Base-by-base conservation (phyloP, 92 coral and sea anemone genomes). In the Paragorgia papillata region DNA sequence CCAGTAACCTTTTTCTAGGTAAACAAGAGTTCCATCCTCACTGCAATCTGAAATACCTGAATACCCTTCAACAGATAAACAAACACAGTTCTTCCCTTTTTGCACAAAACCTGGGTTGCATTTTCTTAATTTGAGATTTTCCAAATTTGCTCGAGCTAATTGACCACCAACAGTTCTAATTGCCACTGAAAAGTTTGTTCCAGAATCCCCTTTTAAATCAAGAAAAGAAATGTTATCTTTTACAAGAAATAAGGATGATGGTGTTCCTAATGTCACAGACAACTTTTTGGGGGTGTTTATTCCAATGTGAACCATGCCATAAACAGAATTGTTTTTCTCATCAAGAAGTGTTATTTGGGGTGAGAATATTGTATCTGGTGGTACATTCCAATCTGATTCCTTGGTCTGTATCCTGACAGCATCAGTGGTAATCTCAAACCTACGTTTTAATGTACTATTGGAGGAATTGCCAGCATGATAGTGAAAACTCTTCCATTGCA, bases 1-100 rank as follows among this genome's bases (percentile, higher is more conserved):
- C 99, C 99, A 95, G 69, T 86, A 95, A 1, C 99, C 96, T 44
- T 81, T 79, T 24, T 86, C 87, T 1, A 95, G 51, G 39, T 61
- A 85, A 17, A 95, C 82, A 0, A 32, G 49, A 3, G 69, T 85
- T 2, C 84, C 70, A 43, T 89, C 67, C 21, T 62, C 34, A 32
- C 69, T 85, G 48, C 99, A 95, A 2, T 71, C 68, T 14, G 88
- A 84, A 19, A 95, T 76, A 1, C 99, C 99, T 57, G 22, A 26
- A 19, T 26, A 64, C 8, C 80, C 24, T 15, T 62, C 74, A 40
- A 27, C 17, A 2, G 74, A 55, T 55, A 83, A 66, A 59, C 99
- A 95, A 9, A 76, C 75, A 71, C 99, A 95, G 28, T 43, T 49
- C 3, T 53, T 62, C 5, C 50, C 54, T 2, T 44, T 6, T 12